A percentile compares a stretch with the other conserved stretches of the same genome.
These are phyloP conservation scores for Psittacula derbiana DNA, from an alignment of 2,797 vertebrate genomes.

Conservation along the genomic window DNA sequence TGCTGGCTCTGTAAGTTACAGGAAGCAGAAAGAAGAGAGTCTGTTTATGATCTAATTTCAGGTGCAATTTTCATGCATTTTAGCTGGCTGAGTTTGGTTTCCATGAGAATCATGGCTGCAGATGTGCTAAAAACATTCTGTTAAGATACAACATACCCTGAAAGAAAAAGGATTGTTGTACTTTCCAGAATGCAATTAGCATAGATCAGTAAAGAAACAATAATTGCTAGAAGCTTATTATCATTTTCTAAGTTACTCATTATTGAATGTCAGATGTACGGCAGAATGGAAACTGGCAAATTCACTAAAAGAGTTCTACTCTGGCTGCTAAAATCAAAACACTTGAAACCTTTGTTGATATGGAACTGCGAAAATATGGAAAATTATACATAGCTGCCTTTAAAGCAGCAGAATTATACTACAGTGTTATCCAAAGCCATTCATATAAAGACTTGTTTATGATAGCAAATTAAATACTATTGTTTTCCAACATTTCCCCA, in stretches of 20 bases:
- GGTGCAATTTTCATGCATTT: background rate
- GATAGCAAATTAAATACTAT: background rate
- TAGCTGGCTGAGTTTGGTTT: background rate
- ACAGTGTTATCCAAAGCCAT: background rate
- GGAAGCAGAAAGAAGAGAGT: background rate
- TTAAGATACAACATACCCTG: background rate
- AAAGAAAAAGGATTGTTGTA: background rate
- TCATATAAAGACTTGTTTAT: background rate
- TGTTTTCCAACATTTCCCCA: background rate
- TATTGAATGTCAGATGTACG: background rate
- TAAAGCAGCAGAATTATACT: background rate
- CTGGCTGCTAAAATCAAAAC: background rate
- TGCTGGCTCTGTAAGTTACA: background rate
- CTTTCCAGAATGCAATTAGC: background rate
- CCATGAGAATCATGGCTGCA: background rate
- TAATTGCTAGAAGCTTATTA: background rate
- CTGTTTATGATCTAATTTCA: background rate
- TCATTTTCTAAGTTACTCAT: background rate
- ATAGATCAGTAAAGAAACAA: background rate
- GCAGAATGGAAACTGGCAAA: background rate
- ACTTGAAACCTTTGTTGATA: background rate
- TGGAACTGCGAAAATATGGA: background rate
- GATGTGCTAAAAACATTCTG: background rate
- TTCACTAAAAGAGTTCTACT: background rate
- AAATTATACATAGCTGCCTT: background rate